A percentile compares a stretch with the other conserved stretches of the same genome.
These are phyloP conservation scores for Myodes glareolus DNA, from an alignment of 2,113 vertebrate species.

Conservation along the genomic window DNA sequence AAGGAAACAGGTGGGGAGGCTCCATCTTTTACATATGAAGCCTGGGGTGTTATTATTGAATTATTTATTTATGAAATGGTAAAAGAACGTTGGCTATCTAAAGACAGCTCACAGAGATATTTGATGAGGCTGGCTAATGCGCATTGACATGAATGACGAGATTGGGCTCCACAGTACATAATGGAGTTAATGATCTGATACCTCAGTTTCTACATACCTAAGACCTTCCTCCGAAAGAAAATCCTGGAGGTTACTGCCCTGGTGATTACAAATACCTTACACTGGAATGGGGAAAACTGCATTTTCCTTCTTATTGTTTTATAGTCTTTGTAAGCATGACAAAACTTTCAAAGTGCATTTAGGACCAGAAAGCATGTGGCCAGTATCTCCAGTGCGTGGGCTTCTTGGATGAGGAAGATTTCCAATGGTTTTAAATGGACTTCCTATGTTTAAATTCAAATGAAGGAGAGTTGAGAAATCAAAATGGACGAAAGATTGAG, in stretches of 20 bases:
- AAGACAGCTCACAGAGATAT: slow-evolving; percentile 60
- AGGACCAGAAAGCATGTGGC: neutral
- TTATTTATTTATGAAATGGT: neutral
- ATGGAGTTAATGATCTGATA: neutral
- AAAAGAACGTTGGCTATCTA: neutral
- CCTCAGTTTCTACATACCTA: neutral
- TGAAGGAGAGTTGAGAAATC: neutral
- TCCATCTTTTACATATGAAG: neutral
- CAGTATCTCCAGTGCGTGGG: neutral
- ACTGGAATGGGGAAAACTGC: neutral
- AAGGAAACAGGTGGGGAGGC: slow-evolving; percentile 31
- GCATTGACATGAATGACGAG: neutral
- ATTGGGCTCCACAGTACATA: neutral
- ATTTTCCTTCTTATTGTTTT: neutral
- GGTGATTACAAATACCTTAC: neutral
- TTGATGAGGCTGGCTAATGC: slow-evolving; percentile 45
- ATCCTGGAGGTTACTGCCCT: neutral
- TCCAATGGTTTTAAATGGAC: neutral
- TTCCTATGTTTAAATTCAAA: neutral
- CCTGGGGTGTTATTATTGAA: neutral
- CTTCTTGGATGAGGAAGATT: neutral
- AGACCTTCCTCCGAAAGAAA: neutral
- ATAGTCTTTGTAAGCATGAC: neutral
- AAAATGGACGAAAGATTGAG: neutral
- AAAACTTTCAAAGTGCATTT: neutral